phyloP scores from a whole-genome alignment of 1,140 invertebrate genomes.

The Drusus annulatus region DNA sequence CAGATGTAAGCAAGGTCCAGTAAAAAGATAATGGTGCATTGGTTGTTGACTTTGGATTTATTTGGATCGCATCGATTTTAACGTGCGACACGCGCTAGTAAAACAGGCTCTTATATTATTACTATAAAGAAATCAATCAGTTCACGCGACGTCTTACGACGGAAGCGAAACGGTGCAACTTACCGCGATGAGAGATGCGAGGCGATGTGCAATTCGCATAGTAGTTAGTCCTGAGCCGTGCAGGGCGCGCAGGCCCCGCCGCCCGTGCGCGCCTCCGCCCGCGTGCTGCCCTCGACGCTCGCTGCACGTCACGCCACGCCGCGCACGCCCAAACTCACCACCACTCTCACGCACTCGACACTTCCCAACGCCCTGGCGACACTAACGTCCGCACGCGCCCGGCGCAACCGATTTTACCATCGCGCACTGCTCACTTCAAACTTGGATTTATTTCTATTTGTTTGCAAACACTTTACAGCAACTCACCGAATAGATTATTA shows the following conservation, averaged over 20 bases:
- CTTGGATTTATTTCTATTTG: background rate
- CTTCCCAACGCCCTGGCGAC: background rate
- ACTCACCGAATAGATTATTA: too few relatives aligned
- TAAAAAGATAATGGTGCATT: too few relatives aligned
- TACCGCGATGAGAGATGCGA: constrained; percentile 57
- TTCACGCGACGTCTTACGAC: too few relatives aligned
- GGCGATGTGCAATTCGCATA: constrained; percentile 56
- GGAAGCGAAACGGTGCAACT: too few relatives aligned
- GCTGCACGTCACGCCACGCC: background rate
- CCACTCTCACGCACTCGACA: constrained; percentile 8
- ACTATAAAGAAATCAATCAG: too few relatives aligned
- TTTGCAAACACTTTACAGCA: background rate
- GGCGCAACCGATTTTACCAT: too few relatives aligned
- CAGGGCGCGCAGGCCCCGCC: constrained; percentile 40
- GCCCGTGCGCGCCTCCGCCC: constrained; percentile 32
- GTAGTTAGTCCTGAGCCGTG: constrained; percentile 44
- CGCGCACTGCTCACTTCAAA: background rate
- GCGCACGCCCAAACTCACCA: background rate
- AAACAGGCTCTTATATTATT: too few relatives aligned
- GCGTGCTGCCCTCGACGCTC: background rate
- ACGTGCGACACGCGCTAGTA: too few relatives aligned
- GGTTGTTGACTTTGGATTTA: too few relatives aligned
- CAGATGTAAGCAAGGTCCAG: too few relatives aligned
- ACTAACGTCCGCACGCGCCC: too few relatives aligned
- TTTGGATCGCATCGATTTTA: too few relatives aligned